These are phyloP conservation scores for Oscheius sp. DNA, from an alignment of 2,888 invertebrate species.

Conservation along the genomic window DNA sequence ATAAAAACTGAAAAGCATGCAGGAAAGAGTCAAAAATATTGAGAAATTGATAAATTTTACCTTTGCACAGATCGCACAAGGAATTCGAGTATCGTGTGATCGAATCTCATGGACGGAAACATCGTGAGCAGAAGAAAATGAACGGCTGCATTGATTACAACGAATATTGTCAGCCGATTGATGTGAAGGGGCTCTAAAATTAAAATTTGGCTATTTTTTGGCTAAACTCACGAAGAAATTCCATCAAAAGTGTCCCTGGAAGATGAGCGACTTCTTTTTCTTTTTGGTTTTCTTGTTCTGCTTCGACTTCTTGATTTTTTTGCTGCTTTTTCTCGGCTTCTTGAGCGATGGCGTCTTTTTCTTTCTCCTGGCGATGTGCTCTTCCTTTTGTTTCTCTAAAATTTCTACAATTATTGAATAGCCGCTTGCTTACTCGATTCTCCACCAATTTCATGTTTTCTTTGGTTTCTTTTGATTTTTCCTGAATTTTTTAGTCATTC, in stretches of 20 bases:
- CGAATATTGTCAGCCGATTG: not conserved
- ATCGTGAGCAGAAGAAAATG: slow-evolving; percentile 24
- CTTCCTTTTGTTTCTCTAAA: no score
- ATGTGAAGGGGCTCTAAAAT: not conserved
- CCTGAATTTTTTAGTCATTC: no score
- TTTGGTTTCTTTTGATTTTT: no score
- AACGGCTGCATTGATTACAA: slow-evolving; percentile 21
- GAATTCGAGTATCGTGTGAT: slow-evolving; percentile 31
- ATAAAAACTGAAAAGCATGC: not conserved
- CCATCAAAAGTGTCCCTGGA: slow-evolving; percentile 49
- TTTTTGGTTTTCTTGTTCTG: slow-evolving; percentile 2
- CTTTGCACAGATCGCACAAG: slow-evolving; percentile 42
- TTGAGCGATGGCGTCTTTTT: not conserved
- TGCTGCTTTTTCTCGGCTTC: not conserved
- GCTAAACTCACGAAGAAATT: slow-evolving; percentile 37
- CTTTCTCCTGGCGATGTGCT: not conserved
- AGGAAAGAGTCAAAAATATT: not conserved
- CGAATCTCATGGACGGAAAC: slow-evolving; percentile 42
- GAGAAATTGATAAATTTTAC: slow-evolving; percentile 16
- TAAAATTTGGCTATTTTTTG: not conserved
- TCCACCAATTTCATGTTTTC: no score
- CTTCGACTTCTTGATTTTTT: not conserved
- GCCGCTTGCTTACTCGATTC: no score
- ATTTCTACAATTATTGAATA: no score
- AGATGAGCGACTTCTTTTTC: slow-evolving; percentile 34